Percentiles rank a stretch among this genome's conserved stretches.
Evolutionary conservation across 2,888 invertebrate genomes (phyloP).

Genomic region (Cacoxenus indagator): DNA sequence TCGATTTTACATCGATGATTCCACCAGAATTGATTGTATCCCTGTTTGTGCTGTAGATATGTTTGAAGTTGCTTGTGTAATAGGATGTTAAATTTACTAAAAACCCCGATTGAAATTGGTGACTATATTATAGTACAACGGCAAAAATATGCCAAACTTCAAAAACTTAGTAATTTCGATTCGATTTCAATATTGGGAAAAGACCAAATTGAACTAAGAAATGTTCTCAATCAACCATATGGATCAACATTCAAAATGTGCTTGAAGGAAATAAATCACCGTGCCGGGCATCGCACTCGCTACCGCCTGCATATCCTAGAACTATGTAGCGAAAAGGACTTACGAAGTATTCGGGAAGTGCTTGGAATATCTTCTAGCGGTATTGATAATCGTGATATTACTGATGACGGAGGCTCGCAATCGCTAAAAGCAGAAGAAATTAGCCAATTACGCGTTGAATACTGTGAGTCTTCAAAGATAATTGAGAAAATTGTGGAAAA

Average conservation of each 20-base stretch:
- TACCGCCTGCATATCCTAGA: constrained; percentile 73
- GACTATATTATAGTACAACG: constrained; percentile 83
- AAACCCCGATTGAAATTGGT: constrained; percentile 74
- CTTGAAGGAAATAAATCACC: constrained; percentile 71
- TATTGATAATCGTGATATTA: constrained; percentile 86
- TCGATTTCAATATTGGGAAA: constrained; percentile 78
- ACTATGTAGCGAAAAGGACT: constrained; percentile 71
- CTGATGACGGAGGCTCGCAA: constrained; percentile 82
- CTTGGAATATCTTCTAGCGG: constrained; percentile 79
- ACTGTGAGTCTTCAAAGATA: constrained; percentile 83
- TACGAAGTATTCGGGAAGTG: constrained; percentile 75
- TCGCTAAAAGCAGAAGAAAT: constrained; percentile 87
- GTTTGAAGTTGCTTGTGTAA: too few relatives aligned
- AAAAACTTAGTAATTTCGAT: constrained; percentile 78
- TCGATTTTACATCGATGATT: too few relatives aligned
- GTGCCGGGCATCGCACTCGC: constrained; percentile 61
- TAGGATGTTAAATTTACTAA: constrained; percentile 19
- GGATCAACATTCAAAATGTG: constrained; percentile 84
- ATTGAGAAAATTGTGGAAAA: constrained; percentile 90
- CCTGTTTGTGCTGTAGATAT: too few relatives aligned
- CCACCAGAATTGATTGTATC: too few relatives aligned
- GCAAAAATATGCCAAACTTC: constrained; percentile 83
- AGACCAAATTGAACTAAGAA: constrained; percentile 78
- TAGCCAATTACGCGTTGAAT: constrained; percentile 81
- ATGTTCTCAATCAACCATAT: constrained; percentile 79